Percentiles rank a stretch among this genome's conserved stretches.
These are phyloP conservation scores for Tolmerus cingulatus DNA, from an alignment of 2,888 invertebrate genomes.

Conservation along the genomic window DNA sequence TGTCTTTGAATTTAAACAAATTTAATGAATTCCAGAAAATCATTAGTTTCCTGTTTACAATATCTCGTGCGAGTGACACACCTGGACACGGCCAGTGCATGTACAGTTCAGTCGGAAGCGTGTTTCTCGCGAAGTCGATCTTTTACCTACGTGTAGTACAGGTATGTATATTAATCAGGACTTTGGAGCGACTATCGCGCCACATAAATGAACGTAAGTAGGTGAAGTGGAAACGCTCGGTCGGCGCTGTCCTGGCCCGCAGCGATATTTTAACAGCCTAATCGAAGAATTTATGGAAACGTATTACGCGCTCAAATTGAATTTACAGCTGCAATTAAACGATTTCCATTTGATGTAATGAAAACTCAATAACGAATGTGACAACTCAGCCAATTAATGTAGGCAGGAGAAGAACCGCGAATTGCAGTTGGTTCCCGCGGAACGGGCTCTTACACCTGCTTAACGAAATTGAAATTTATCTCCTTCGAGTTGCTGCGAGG, in stretches of 20 bases:
- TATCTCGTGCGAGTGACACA: background rate
- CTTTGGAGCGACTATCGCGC: background rate
- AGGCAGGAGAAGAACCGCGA: background rate
- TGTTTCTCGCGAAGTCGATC: background rate
- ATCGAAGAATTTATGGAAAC: slow-evolving; percentile 11
- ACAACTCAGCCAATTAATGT: slow-evolving; percentile 2
- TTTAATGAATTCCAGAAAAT: background rate
- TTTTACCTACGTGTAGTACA: background rate
- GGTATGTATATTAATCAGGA: slow-evolving; percentile 4
- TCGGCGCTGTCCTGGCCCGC: background rate
- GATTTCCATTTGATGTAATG: background rate
- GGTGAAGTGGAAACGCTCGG: background rate
- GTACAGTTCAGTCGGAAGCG: background rate
- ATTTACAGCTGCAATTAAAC: slow-evolving; percentile 24
- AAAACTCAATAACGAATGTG: slow-evolving; percentile 38
- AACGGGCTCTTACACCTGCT: slow-evolving; percentile 26
- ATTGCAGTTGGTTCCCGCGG: background rate
- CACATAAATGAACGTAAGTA: background rate
- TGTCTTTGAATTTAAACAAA: background rate
- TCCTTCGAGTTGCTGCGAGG: background rate
- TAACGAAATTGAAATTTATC: slow-evolving; percentile 32
- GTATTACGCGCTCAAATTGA: slow-evolving; percentile 1
- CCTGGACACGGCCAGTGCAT: background rate
- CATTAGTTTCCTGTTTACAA: background rate
- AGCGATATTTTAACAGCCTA: slow-evolving; percentile 17